Percentiles rank a stretch among this genome's conserved stretches.
These are phyloP conservation scores for Trematomus bernacchii DNA, from an alignment of 2,797 vertebrate genomes.

Conservation along the genomic window DNA sequence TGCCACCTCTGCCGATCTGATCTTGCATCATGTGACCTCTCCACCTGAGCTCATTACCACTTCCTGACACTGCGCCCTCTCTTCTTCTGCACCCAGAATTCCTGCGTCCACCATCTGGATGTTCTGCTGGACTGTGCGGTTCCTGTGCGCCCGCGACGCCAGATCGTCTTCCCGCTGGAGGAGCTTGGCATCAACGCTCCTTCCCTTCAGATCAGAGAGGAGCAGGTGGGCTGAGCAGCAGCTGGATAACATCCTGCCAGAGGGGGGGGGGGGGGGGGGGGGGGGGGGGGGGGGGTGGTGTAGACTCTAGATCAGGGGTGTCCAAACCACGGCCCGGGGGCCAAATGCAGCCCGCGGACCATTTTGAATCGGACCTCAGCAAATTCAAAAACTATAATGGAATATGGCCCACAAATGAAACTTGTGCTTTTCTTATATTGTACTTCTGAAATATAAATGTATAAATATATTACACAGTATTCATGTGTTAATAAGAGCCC, in stretches of 20 bases:
- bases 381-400: too few relatives aligned
- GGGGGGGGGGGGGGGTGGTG: too few relatives aligned
- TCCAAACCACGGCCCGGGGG: too few relatives aligned
- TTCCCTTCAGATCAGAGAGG: conserved; percentile 88
- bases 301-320: too few relatives aligned
- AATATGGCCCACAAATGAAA: too few relatives aligned
- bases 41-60: conserved; percentile 55
- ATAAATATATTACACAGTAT: too few relatives aligned
- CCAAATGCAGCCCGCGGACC: too few relatives aligned
- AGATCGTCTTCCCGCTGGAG: conserved; percentile 95
- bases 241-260: conserved; percentile 75
- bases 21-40: conserved; percentile 35
- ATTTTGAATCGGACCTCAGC: too few relatives aligned
- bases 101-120: conserved; percentile 88
- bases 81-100: conserved; percentile 84
- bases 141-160: conserved; percentile 92
- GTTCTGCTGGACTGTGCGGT: conserved; percentile 90
- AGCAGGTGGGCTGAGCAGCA: conserved; percentile 91
- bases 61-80: conserved; percentile 47
- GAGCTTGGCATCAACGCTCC: conserved; percentile 92
- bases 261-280: conserved; percentile 60
- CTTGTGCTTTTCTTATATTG: too few relatives aligned
- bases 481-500: too few relatives aligned
- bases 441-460: too few relatives aligned
- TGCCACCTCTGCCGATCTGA: too few relatives aligned